phyloP scores from a whole-genome alignment of 2,888 invertebrate genomes.

The Chloroclysta siterata region DNA sequence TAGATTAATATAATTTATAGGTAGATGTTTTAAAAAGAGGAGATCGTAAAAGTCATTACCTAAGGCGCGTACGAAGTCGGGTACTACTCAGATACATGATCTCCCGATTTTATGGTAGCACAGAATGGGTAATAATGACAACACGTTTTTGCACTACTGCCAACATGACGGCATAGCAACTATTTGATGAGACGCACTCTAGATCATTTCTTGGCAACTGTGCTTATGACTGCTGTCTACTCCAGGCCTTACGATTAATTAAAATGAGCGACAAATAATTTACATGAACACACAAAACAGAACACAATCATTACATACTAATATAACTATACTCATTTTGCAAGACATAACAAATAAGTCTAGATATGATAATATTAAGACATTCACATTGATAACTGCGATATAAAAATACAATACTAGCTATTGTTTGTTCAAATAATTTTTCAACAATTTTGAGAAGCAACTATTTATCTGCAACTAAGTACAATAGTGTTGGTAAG shows the following conservation, averaged over 20 bases:
- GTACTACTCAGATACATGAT: no score
- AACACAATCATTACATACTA: conserved; percentile 25
- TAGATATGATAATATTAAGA: conserved; percentile 14
- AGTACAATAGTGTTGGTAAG: not conserved
- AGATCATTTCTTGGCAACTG: not conserved
- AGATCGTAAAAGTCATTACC: no score
- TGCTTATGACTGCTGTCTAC: conserved; percentile 10
- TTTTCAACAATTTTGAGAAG: not conserved
- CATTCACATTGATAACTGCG: conserved; percentile 6
- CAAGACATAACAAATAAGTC: conserved; percentile 21
- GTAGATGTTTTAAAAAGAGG: no score
- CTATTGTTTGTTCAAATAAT: conserved; percentile 1
- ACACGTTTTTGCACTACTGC: no score
- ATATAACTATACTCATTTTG: conserved; percentile 10
- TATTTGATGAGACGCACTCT: no score
- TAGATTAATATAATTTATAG: no score
- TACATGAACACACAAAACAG: conserved; percentile 34
- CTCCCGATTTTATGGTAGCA: no score
- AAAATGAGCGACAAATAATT: conserved; percentile 56
- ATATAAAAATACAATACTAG: conserved; percentile 26
- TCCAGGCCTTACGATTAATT: conserved; percentile 43
- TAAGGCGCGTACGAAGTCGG: no score
- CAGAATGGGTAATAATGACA: no score
- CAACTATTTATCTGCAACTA: not conserved
- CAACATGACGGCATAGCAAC: no score